These are phyloP conservation scores for Nothoprocta perdicaria DNA, from an alignment of 2,113 vertebrate species.

Conservation along the genomic window DNA sequence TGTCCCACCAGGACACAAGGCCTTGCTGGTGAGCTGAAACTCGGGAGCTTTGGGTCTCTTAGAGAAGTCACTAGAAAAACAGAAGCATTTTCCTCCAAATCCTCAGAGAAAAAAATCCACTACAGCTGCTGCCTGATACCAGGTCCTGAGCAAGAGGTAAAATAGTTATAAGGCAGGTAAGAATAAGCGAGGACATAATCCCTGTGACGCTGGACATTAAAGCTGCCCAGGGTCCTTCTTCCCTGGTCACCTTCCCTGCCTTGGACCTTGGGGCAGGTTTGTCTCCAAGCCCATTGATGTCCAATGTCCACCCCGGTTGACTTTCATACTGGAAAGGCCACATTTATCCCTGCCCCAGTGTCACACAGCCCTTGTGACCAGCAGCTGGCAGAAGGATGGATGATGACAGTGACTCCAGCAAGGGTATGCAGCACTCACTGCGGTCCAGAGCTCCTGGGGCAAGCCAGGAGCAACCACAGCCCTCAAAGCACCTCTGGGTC, in stretches of 20 bases:
- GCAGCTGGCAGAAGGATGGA: accelerated
- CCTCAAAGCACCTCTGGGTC: accelerated
- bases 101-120: background rate
- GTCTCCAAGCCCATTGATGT: accelerated
- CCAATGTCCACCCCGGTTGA: accelerated
- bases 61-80: background rate
- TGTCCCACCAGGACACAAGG: accelerated
- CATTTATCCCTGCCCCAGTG: background rate
- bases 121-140: background rate
- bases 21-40: background rate
- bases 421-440: accelerated
- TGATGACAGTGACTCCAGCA: too few relatives aligned
- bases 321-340: background rate
- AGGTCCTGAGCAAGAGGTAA: background rate
- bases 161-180: background rate
- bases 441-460: accelerated
- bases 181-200: background rate
- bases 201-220: background rate
- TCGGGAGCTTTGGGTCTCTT: background rate
- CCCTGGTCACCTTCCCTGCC: accelerated
- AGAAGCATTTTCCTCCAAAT: background rate
- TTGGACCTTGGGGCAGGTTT: accelerated
- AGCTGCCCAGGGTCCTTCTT: background rate
- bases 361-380: accelerated
- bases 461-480: accelerated